A percentile compares a stretch with the other conserved stretches of the same genome.
Conservation (phyloP, 2,888 invertebrate genomes). For the Temnothorax ravouxi region DNA sequence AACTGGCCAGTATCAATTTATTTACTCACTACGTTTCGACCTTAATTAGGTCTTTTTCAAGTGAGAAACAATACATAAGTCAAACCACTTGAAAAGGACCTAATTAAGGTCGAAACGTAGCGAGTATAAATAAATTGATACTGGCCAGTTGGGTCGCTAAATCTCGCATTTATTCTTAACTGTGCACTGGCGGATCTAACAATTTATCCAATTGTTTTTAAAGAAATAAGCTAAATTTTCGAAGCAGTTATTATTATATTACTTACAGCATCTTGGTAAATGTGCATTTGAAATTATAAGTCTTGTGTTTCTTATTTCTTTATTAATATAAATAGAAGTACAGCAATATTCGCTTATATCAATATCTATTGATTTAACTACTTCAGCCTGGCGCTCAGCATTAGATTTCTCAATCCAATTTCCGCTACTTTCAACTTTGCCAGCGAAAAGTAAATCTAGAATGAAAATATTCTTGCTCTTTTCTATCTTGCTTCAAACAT, state of each 20-base stretch:
- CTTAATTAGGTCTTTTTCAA: too few species aligned
- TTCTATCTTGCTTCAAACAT: neutral
- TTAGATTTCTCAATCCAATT: neutral
- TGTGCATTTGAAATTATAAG: neutral
- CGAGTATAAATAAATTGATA: too few species aligned
- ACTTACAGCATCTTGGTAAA: neutral
- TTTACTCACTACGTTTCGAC: too few species aligned
- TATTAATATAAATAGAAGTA: neutral
- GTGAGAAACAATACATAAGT: too few species aligned
- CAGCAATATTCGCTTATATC: neutral
- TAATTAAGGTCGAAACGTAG: too few species aligned
- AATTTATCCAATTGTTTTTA: too few species aligned
- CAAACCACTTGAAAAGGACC: too few species aligned
- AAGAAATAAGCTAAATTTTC: neutral
- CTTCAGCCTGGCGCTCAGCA: neutral
- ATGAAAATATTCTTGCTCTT: neutral
- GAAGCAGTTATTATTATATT: too few species aligned
- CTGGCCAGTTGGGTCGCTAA: too few species aligned
- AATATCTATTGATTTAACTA: neutral
- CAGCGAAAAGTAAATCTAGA: neutral
- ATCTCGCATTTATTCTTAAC: too few species aligned
- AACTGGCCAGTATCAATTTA: too few species aligned
- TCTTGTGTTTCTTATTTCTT: neutral
- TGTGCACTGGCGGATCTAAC: too few species aligned
- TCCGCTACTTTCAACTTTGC: neutral